Conservation (phyloP, 1,140 invertebrate species). For the Macrobrachium rosenbergii region DNA sequence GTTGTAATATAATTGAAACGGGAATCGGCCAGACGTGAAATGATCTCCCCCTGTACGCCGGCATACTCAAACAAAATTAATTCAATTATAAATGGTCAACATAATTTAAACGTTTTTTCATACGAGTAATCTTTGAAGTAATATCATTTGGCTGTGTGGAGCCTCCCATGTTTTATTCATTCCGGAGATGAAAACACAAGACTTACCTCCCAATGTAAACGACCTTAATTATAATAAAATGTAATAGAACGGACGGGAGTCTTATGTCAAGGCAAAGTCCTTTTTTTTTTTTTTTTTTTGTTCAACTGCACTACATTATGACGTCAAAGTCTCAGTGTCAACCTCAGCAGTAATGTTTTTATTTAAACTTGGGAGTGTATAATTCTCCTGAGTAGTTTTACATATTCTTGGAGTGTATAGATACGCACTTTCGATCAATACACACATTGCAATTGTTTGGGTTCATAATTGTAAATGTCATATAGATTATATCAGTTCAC, state of each 20-base stretch:
- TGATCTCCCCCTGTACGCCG: conserved; percentile 48
- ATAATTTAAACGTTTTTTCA: conserved; percentile 60
- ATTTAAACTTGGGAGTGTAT: too few species aligned
- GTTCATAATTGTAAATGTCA: not conserved
- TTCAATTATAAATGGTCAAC: conserved; percentile 63
- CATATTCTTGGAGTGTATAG: not conserved
- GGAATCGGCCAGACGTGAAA: conserved; percentile 47
- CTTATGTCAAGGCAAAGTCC: too few species aligned
- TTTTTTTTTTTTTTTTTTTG: too few species aligned
- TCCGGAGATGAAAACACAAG: conserved; percentile 8
- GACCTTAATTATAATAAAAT: too few species aligned
- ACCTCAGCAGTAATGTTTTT: too few species aligned
- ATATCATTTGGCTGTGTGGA: conserved; percentile 52
- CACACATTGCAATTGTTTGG: not conserved
- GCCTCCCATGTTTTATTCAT: conserved; percentile 34
- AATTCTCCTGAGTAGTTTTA: too few species aligned
- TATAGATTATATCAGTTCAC: not conserved
- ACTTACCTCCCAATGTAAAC: too few species aligned
- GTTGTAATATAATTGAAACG: conserved; percentile 62
- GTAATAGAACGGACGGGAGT: too few species aligned
- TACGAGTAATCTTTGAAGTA: conserved; percentile 51
- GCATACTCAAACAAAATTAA: conserved; percentile 63
- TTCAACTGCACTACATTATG: too few species aligned
- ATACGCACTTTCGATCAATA: not conserved
- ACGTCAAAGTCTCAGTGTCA: too few species aligned